These are phyloP conservation scores for Clytia hemisphaerica DNA, from an alignment of 30 jellyfish, hydroid and myxozoan genomes.

Conservation along the genomic window DNA sequence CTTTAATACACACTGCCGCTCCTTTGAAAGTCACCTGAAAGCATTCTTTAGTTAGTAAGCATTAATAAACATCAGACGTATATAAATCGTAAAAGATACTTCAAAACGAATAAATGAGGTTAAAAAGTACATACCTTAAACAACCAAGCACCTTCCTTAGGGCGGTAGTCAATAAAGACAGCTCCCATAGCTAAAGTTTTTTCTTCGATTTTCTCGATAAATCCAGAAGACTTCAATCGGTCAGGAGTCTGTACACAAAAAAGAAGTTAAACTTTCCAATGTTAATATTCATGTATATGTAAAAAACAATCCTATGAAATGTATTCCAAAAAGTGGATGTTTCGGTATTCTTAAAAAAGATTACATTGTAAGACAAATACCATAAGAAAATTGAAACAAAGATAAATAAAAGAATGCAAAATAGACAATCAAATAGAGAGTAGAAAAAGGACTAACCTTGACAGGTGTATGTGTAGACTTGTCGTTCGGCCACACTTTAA, in stretches of 20 bases:
- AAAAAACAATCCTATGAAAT: too few relatives aligned
- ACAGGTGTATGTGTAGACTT: slow-evolving; percentile 80
- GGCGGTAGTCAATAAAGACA: slow-evolving; percentile 71
- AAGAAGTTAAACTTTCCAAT: background rate
- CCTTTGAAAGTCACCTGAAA: too few relatives aligned
- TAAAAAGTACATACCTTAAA: slow-evolving; percentile 46
- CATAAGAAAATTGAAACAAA: too few relatives aligned
- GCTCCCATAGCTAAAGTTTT: slow-evolving; percentile 86
- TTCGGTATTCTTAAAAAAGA: too few relatives aligned
- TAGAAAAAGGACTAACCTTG: slow-evolving; percentile 35
- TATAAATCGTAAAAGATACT: too few relatives aligned
- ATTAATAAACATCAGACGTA: too few relatives aligned
- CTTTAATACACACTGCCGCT: too few relatives aligned
- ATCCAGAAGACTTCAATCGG: slow-evolving; percentile 69
- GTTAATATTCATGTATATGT: background rate
- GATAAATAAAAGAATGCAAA: background rate
- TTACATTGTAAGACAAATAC: too few relatives aligned
- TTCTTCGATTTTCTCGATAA: slow-evolving; percentile 80
- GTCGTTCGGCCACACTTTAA: slow-evolving; percentile 92
- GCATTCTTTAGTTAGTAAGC: too few relatives aligned
- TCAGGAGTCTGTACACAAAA: slow-evolving; percentile 60
- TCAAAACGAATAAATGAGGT: too few relatives aligned
- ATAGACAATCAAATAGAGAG: too few relatives aligned
- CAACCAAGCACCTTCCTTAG: slow-evolving; percentile 85
- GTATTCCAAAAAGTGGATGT: too few relatives aligned